phyloP scores from a whole-genome alignment of 1,140 invertebrate species.

The Nomia melanderi region DNA sequence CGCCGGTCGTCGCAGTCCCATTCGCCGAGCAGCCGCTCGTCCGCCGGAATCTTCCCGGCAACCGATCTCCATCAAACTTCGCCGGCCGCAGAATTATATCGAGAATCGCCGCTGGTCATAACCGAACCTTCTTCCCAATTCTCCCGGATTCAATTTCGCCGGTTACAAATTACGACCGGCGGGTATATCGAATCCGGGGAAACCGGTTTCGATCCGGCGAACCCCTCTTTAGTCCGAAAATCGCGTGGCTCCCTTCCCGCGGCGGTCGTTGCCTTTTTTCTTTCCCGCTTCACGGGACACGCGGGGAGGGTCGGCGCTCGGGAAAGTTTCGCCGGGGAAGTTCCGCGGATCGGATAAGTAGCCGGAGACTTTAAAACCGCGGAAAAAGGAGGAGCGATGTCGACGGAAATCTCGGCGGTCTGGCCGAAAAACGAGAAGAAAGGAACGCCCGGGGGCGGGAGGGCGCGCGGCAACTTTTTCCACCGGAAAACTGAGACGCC shows the following conservation, averaged over 20 bases:
- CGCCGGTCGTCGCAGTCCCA: no score
- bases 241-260: not conserved
- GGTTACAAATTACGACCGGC: conserved; percentile 11
- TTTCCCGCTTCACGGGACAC: conserved; percentile 2
- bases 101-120: conserved; percentile 17
- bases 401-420: conserved; percentile 28
- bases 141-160: conserved; percentile 19
- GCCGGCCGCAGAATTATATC: conserved; percentile 26
- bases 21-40: no score
- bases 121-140: conserved; percentile 12
- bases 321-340: conserved; percentile 19
- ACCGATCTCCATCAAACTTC: conserved; percentile 38
- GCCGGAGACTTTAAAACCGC: conserved; percentile 38
- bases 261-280: not conserved
- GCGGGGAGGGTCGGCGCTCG: conserved; percentile 1
- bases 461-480: no score
- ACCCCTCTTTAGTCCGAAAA: no score
- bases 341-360: conserved; percentile 35
- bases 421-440: no score
- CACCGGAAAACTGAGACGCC: no score
- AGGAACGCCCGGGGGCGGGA: no score
- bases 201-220: not conserved
- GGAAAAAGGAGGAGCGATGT: conserved; percentile 13
- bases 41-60: not conserved
- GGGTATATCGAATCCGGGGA: not conserved